Percentiles rank a stretch among this genome's conserved stretches.
Conservation (phyloP, 2,113 vertebrate species). For the Apodemus sylvaticus region DNA sequence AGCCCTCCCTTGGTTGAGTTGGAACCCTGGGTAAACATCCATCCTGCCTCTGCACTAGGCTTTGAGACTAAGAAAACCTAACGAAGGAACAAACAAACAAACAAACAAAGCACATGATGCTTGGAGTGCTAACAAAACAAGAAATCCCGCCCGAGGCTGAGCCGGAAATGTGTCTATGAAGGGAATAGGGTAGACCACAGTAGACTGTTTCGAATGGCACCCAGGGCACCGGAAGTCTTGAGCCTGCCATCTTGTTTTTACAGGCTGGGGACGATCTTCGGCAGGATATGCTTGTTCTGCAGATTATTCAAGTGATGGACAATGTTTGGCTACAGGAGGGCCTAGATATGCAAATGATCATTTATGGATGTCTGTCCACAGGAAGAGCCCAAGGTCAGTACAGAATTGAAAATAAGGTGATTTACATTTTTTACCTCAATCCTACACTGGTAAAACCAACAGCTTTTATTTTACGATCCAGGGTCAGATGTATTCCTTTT, state of each 20-base stretch:
- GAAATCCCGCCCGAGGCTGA: not conserved
- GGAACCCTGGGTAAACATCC: not conserved
- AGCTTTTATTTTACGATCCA: not conserved
- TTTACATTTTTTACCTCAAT: not conserved
- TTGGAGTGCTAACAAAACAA: conserved; percentile 25
- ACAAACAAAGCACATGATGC: not conserved
- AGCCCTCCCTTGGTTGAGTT: not conserved
- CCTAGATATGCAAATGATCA: conserved; percentile 98
- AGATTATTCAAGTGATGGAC: conserved; percentile 98
- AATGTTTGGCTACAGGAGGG: conserved; percentile 98
- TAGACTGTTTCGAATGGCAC: conserved; percentile 20
- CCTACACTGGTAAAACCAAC: not conserved
- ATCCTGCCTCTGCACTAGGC: not conserved
- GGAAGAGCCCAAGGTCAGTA: conserved; percentile 91
- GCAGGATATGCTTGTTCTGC: conserved; percentile 98
- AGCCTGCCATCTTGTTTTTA: conserved; percentile 58
- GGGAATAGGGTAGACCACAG: conserved; percentile 1
- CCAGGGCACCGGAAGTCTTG: not conserved
- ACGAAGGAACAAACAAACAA: not conserved
- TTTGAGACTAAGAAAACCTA: not conserved
- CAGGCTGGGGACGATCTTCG: conserved; percentile 96
- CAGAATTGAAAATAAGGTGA: fast-evolving
- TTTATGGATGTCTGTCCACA: conserved; percentile 96
- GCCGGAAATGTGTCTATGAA: not conserved
- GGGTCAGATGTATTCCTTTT: not conserved